Base-by-base conservation (phyloP, 2,797 vertebrate genomes). In the Falco naumanni region DNA sequence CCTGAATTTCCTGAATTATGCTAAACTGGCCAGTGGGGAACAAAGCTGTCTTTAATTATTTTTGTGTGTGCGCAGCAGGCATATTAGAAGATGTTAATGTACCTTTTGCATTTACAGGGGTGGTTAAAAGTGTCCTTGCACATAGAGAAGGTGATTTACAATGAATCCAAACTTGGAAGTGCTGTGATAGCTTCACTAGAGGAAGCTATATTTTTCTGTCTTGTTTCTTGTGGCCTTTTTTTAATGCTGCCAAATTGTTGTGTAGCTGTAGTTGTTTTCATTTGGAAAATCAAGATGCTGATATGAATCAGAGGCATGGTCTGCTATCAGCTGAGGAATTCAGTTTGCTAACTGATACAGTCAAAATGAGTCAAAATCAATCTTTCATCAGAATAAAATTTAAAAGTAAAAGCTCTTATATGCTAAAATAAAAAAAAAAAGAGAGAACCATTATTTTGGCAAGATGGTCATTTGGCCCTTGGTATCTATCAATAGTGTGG, bases 91-190 rank as follows among this genome's bases (percentile, higher is more conserved):
- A 84, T 65, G 76, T 82, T 96, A 86, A 96, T 80, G 57, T 71
- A 56, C 61, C 54, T 96, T 89, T 95, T 95, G 91, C 80, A 68
- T 94, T 96, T 95, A 91, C 66, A 78, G 85, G 57, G 77, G 16
- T 89, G 82, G 85, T 95, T 96, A 54, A 65, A 93, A n/a, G 78
- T 72, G 57, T 96, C 91, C 65, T 96, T 95, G 90, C 60, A 68
- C 63, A 33, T 31, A 54, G 48, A 77, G 93, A 43, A 41, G 87
- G 84, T 84, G 56, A 51, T 76, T 87, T 78, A 68, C 95, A 80
- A 12, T 18, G 47, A 41, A 47, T 63, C 34, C 57, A 47, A 31
- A 70, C 19, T 20, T 9, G 12, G 12, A 88, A 92, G 70, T 79
- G 56, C 60, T 84, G 37, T 54, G 14, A 10, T 53, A 39, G 63